Percentiles rank a stretch among this genome's conserved stretches.
phyloP scores from a whole-genome alignment of 2,888 invertebrate species.

The Seladonia tumulorum region DNA sequence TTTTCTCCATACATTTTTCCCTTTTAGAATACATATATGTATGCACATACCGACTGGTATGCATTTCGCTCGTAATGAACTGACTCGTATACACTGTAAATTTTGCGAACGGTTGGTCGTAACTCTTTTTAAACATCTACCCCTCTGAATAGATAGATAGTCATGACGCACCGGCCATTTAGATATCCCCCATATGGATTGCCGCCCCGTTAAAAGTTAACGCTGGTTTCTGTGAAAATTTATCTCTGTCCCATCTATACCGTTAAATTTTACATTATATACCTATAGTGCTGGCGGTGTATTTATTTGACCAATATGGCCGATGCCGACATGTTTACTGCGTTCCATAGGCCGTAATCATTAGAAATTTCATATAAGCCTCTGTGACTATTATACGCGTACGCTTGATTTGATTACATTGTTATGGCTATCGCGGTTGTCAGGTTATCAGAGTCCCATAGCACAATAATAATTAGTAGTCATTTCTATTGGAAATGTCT shows the following conservation, averaged over 20 bases:
- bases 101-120: constrained; percentile 18
- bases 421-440: too few relatives aligned
- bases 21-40: neutral
- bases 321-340: too few relatives aligned
- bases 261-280: constrained; percentile 40
- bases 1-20: neutral
- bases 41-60: neutral
- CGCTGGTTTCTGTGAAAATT: constrained; percentile 8
- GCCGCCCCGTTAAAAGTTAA: constrained; percentile 46
- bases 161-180: constrained; percentile 37
- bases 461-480: too few relatives aligned
- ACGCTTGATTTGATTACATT: too few relatives aligned
- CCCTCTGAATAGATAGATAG: constrained; percentile 28
- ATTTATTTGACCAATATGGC: too few relatives aligned
- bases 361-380: too few relatives aligned
- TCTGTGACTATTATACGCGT: too few relatives aligned
- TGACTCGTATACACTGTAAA: constrained; percentile 21
- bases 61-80: constrained; percentile 16
- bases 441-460: too few relatives aligned
- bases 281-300: too few relatives aligned
- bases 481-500: too few relatives aligned
- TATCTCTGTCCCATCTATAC: neutral
- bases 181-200: constrained; percentile 40
- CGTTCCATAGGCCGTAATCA: too few relatives aligned
- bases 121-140: constrained; percentile 36